Conservation (phyloP, 2,113 vertebrate species). For the Pomatostomus ruficeps region DNA sequence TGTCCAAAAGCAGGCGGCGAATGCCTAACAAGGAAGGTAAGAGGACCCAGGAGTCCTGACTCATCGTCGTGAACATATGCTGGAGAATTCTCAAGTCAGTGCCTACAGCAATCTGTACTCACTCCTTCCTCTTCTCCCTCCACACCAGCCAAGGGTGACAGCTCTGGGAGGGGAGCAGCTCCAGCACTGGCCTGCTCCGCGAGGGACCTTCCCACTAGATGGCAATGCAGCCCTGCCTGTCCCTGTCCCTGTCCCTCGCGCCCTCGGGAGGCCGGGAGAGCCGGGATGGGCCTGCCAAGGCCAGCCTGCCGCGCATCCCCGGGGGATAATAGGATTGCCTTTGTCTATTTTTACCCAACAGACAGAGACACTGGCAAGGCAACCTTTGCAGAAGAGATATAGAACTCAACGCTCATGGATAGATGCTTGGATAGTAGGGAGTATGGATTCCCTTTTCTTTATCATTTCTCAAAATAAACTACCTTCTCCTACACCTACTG, state of each 20-base stretch:
- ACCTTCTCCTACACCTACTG: not conserved
- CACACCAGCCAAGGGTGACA: not conserved
- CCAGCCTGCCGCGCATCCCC: not conserved
- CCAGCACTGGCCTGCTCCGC: not conserved
- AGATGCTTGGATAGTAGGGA: not conserved
- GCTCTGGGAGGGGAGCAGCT: not conserved
- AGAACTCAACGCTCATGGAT: not conserved
- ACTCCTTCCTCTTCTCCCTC: not conserved
- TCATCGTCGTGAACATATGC: constrained; percentile 29
- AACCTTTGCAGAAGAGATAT: not conserved
- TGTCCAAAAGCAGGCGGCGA: not conserved
- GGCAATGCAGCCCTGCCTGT: constrained; percentile 3
- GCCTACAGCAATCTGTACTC: constrained; percentile 42
- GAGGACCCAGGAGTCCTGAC: constrained; percentile 50
- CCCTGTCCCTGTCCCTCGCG: not conserved
- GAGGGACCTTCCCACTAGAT: constrained; percentile 43
- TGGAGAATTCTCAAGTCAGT: constrained; percentile 16
- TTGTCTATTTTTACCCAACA: constrained; percentile 11
- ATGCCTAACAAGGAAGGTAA: constrained; percentile 22
- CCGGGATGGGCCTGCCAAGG: not conserved
- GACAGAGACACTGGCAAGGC: not conserved
- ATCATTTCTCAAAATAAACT: not conserved
- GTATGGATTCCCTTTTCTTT: not conserved
- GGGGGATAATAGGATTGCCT: not conserved
- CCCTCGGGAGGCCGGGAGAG: not conserved